A percentile compares a stretch with the other conserved stretches of the same genome.
Evolutionary conservation across 2,797 vertebrate genomes (phyloP).

Genomic region (Platalea minor): DNA sequence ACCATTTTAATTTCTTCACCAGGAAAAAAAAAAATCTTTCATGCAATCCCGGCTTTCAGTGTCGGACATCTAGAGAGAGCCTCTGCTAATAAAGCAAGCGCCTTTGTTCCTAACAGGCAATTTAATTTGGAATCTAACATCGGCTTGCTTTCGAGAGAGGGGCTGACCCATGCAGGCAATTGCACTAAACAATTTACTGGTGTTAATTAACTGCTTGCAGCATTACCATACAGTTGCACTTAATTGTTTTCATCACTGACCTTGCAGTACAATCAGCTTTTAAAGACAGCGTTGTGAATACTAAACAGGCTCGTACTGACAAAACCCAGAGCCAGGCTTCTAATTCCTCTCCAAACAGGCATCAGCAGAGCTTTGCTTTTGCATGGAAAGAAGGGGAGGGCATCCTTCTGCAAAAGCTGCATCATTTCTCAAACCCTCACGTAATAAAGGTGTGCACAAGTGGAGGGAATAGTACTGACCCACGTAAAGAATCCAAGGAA

Average conservation of each 20-base stretch:
- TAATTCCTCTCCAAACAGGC: not conserved
- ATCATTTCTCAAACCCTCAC: not conserved
- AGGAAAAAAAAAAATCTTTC: not conserved
- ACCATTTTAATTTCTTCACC: not conserved
- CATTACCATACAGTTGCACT: not conserved
- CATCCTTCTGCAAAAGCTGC: not conserved
- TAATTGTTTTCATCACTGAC: not conserved
- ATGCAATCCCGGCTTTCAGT: not conserved
- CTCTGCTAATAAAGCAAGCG: not conserved
- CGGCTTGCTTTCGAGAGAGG: not conserved
- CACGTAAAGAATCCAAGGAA: not conserved
- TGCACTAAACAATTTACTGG: not conserved
- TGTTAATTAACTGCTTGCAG: conserved; percentile 10
- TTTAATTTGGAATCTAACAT: not conserved
- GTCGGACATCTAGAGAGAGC: not conserved
- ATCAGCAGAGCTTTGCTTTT: not conserved
- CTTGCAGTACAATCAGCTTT: not conserved
- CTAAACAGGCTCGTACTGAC: not conserved
- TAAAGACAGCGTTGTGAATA: not conserved
- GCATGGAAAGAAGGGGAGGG: not conserved
- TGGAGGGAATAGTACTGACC: not conserved
- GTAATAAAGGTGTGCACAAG: not conserved
- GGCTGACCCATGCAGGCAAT: not conserved
- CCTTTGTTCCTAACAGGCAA: not conserved
- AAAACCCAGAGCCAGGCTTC: not conserved